phyloP scores from a whole-genome alignment of 2,113 vertebrate species.

The Indicator indicator region DNA sequence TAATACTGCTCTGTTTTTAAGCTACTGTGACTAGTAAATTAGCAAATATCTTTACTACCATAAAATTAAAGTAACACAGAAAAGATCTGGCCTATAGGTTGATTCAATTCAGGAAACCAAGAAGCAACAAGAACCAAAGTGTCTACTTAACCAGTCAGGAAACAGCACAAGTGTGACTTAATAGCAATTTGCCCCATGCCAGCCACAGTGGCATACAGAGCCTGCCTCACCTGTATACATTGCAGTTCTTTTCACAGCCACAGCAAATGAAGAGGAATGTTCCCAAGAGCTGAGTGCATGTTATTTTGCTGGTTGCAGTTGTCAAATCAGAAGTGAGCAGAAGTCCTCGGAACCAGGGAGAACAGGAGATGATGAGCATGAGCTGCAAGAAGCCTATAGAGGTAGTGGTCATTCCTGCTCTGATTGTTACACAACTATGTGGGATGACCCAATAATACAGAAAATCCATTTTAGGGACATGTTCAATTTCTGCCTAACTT shows the following conservation, averaged over 20 bases:
- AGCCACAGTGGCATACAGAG: not conserved
- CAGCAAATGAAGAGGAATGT: not conserved
- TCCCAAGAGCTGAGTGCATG: not conserved
- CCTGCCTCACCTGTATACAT: not conserved
- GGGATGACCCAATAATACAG: not conserved
- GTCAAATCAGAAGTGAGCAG: not conserved
- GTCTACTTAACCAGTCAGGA: not conserved
- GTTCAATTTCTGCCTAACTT: not conserved
- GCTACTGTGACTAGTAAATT: not conserved
- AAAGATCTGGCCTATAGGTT: not conserved
- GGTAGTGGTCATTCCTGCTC: not conserved
- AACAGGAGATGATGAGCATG: rapidly evolving
- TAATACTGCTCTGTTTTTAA: not conserved
- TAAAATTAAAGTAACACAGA: not conserved
- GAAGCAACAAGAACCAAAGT: not conserved
- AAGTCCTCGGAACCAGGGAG: not conserved
- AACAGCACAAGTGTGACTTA: not conserved
- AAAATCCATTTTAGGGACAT: not conserved
- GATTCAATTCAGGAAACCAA: not conserved
- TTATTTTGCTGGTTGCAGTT: not conserved
- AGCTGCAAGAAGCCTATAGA: not conserved
- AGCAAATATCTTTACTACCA: not conserved
- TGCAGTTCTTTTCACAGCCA: not conserved
- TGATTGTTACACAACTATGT: not conserved
- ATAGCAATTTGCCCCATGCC: not conserved